Evolutionary conservation across 2,797 vertebrate species (phyloP), one percentile per base, ranked within the genome.

Genomic region (Pseudomugil gertrudae): DNA sequence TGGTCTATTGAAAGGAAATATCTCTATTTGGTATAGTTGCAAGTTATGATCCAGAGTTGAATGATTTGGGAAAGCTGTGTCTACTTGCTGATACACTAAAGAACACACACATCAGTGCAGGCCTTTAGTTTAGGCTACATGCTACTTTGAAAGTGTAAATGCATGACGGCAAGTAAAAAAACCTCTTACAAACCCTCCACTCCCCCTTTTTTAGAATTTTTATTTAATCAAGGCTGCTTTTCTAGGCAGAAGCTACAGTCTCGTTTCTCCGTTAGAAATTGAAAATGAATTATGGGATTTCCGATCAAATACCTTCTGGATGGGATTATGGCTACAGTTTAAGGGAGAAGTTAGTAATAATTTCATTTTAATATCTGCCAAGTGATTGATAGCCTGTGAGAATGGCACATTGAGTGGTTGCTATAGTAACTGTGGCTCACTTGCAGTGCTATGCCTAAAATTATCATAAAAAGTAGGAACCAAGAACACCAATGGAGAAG

Each of bases 381-480:
- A 65, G 77, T 71, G 71, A 86, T 66, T 80, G 81, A 83, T 81
- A 80, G 68, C 43, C 60, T 48, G 72, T 35, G 67, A 66, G 81
- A 63, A 66, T 74, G 66, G 71, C 68, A 76, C 65, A 0, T 70
- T 15, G 35, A 65, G 54, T 11, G 66, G 84, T 90, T 87, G 50
- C 76, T 53, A 73, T 69, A 71, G 87, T 55, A 78, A 89, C 85
- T 13, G 17, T 26, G 63, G 50, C 62, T 81, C 47, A 0, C 57
- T 74, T 74, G 66, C 72, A 57, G 67, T 30, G 36, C 81, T 68
- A n/a, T 62, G 68, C 53, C 62, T 74, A 50, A 55, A 76, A 81
- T 81, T 47, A 85, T 65, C 69, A 64, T 68, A 72, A 62, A 65
- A 68, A 66, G n/a, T 59, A 63, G 72, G 45, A 86, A 78, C 70